phyloP scores from a whole-genome alignment of 1,140 invertebrate genomes.

The Pseudomyrmex pallidus region DNA sequence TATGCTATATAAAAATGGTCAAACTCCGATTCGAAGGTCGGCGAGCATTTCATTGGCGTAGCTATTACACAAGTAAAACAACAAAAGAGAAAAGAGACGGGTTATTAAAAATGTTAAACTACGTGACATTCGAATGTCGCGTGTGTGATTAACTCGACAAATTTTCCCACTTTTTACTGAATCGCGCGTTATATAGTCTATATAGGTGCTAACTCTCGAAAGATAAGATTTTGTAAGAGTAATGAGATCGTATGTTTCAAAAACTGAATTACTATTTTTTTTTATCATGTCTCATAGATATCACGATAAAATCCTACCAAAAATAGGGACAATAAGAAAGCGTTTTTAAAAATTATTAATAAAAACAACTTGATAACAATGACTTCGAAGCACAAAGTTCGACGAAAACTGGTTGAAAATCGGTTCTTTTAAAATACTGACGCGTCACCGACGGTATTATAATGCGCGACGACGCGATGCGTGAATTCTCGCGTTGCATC shows the following conservation, averaged over 20 bases:
- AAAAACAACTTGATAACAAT: constrained; percentile 11
- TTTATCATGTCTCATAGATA: background rate
- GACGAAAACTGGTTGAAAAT: constrained; percentile 34
- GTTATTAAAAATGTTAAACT: constrained; percentile 10
- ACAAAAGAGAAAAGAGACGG: constrained; percentile 16
- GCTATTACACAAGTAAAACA: constrained; percentile 28
- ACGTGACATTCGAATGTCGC: constrained; percentile 3
- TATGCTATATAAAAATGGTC: constrained; percentile 78
- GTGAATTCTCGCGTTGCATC: constrained; percentile 43
- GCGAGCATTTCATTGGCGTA: constrained; percentile 80
- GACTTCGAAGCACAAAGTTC: background rate
- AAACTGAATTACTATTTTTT: too few species aligned
- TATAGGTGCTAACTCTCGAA: too few species aligned
- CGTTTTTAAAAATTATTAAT: constrained; percentile 27
- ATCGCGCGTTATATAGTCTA: too few species aligned
- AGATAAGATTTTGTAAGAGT: too few species aligned
- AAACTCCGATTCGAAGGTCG: constrained; percentile 82
- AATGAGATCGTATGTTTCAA: too few species aligned
- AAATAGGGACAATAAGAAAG: background rate
- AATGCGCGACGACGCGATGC: constrained; percentile 5
- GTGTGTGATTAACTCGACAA: too few species aligned
- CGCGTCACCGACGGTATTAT: constrained; percentile 5
- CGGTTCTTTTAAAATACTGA: constrained; percentile 51
- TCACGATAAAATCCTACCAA: constrained; percentile 30
- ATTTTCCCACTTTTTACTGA: too few species aligned